phyloP scores from a whole-genome alignment of 2,797 vertebrate species.

The Sandelia bainsii region DNA sequence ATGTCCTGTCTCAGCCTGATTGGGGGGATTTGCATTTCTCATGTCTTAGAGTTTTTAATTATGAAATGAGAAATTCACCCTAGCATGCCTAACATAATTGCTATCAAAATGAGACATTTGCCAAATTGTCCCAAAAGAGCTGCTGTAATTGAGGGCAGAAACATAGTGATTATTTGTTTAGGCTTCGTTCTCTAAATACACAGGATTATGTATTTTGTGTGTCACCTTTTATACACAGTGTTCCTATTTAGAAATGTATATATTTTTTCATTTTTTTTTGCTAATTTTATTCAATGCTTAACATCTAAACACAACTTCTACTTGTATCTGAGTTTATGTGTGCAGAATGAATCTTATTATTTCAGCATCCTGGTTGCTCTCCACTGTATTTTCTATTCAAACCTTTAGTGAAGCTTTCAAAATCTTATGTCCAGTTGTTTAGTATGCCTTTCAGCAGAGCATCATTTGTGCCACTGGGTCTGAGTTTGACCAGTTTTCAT shows the following conservation, averaged over 20 bases:
- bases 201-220: slow-evolving; percentile 10
- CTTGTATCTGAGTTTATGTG: neutral
- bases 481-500: slow-evolving; percentile 55
- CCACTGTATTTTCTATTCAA: neutral
- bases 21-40: slow-evolving; percentile 65
- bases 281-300: neutral
- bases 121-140: slow-evolving; percentile 57
- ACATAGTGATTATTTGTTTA: slow-evolving; percentile 29
- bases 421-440: too few species aligned
- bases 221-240: neutral
- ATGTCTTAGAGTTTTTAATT: slow-evolving; percentile 65
- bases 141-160: slow-evolving; percentile 36
- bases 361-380: neutral
- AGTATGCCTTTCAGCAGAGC: slow-evolving; percentile 30
- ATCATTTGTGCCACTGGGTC: slow-evolving; percentile 44
- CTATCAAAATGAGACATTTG: slow-evolving; percentile 66
- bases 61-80: slow-evolving; percentile 58
- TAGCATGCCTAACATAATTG: slow-evolving; percentile 54
- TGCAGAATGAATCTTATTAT: neutral
- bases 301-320: neutral
- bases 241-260: slow-evolving; percentile 5
- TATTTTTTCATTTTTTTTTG: neutral
- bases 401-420: too few species aligned
- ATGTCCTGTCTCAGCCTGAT: slow-evolving; percentile 31
- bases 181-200: slow-evolving; percentile 18